These are phyloP conservation scores for Plebejus anna DNA, from an alignment of 2,888 invertebrate genomes.

Conservation along the genomic window DNA sequence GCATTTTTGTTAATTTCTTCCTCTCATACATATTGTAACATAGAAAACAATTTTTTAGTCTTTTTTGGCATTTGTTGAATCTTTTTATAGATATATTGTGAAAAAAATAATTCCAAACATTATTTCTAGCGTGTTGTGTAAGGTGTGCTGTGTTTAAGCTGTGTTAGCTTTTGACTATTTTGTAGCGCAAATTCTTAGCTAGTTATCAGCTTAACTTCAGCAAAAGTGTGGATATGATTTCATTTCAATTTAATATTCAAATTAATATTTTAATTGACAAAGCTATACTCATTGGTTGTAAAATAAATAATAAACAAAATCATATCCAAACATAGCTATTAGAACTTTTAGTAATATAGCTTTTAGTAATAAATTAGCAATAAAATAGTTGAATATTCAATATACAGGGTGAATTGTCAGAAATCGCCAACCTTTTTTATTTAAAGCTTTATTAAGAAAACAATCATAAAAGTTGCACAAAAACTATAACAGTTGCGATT, in stretches of 20 bases:
- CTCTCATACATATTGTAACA: not conserved
- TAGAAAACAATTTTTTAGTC: no score
- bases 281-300: no score
- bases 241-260: not conserved
- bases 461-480: not conserved
- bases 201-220: not conserved
- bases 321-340: not conserved
- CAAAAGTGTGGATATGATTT: not conserved
- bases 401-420: not conserved
- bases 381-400: not conserved
- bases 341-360: not conserved
- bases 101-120: no score
- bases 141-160: not conserved
- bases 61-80: no score
- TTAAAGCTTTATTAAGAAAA: not conserved
- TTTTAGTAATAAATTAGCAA: conserved; percentile 1
- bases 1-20: not conserved
- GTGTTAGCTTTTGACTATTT: not conserved
- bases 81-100: no score
- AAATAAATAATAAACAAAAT: not conserved
- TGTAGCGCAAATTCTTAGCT: not conserved
- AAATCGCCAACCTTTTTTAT: not conserved
- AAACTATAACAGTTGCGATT: not conserved
- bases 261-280: not conserved
- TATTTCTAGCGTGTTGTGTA: not conserved